phyloP scores from a whole-genome alignment of 2,113 vertebrate genomes.

The Lepidothrix coronata region DNA sequence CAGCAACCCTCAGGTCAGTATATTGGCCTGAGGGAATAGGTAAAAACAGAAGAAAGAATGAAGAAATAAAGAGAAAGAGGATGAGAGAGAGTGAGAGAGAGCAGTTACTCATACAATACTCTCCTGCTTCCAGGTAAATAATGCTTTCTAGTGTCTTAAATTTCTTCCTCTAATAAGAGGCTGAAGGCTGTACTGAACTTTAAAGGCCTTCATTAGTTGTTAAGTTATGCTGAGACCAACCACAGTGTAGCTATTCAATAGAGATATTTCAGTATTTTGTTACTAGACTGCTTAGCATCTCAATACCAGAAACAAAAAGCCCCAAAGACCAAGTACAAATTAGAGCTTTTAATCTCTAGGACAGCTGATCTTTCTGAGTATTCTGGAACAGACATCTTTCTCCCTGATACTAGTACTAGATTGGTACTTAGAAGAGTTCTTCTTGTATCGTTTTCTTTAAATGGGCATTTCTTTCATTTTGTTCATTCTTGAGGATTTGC shows the following conservation, averaged over 20 bases:
- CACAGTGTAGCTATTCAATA: conserved; percentile 7
- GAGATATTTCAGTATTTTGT: conserved; percentile 27
- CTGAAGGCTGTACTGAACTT: background rate
- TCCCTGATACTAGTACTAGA: background rate
- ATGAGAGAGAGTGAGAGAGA: background rate
- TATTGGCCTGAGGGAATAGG: background rate
- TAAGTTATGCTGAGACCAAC: conserved; percentile 36
- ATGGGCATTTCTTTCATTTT: background rate
- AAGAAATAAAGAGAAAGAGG: background rate
- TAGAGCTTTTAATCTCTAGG: conserved; percentile 5
- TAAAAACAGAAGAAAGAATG: background rate
- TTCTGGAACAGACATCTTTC: background rate
- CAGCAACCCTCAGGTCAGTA: background rate
- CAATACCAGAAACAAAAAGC: conserved; percentile 26
- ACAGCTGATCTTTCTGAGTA: conserved; percentile 9
- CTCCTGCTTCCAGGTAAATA: background rate
- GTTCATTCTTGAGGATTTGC: background rate
- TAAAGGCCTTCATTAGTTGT: conserved; percentile 38
- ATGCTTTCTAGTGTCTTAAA: background rate
- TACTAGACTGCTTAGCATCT: background rate
- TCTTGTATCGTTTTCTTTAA: background rate
- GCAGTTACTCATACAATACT: background rate
- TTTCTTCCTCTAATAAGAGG: conserved; percentile 6
- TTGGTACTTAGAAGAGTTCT: background rate
- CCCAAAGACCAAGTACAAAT: background rate